Base-by-base conservation (phyloP, 1,140 invertebrate species). In the Lasaia peninsularis region DNA sequence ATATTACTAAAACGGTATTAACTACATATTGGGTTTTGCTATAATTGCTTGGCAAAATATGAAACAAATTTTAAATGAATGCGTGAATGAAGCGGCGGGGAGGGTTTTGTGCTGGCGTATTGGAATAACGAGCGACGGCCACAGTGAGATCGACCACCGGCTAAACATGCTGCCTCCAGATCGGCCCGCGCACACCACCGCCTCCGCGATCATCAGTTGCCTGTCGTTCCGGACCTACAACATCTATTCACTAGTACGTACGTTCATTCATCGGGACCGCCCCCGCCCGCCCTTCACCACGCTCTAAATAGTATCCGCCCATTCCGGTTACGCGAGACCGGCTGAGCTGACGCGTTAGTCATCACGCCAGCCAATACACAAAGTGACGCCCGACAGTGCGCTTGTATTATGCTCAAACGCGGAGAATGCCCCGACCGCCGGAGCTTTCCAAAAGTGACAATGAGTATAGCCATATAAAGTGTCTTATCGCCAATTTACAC, bases 401-500 rank as follows among this genome's bases (percentile, higher is more conserved):
- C 70, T 71, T 75, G 63, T 69, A 58, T 67, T 83, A 85, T 78
- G 80, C 83, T 85, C 79, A 64, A 67, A 60, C 51, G 40, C 57
- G 69, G 56, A 49, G 63, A 28, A 87, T 88, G 82, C 84, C 78
- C 55, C 73, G 67, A 49, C 70, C 74, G 54, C 72, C 78, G 40
- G 63, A 68, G 56, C 44, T 68, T 16, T 72, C 40, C 10, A 64
- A 56, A 52, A 62, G 65, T 56, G 75, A 81, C 50, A 78, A 84
- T 59, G 84, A 87, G 50, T 87, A 77, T 54, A 78, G 78, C 31
- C 86, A 89, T 62, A 85, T 90, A 60, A 75, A 87, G 31, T 77
- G 84, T 51, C 83, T 90, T 61, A 80, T 90, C 56, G 89, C 86
- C 5, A 89, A 86, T 60, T 79, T 90, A 65, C 89, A 90, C 59